Evolutionary conservation across 2,113 vertebrate species (phyloP).

Genomic region (Apus apus): DNA sequence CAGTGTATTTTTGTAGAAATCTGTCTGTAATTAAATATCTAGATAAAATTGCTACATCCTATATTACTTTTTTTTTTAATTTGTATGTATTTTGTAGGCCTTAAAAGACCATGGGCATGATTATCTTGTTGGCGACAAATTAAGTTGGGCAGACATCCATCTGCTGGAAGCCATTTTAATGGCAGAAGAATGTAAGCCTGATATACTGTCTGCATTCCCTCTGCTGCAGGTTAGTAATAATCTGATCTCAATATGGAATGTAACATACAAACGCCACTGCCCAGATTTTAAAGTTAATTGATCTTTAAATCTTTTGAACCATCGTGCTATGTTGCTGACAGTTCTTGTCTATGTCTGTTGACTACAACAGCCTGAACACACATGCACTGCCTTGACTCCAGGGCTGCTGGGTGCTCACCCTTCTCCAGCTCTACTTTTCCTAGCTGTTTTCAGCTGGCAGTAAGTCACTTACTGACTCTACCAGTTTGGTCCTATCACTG

Average conservation of each 20-base stretch:
- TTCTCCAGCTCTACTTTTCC: background rate
- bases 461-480: background rate
- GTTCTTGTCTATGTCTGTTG: background rate
- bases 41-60: background rate
- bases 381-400: background rate
- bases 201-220: conserved; percentile 79
- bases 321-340: background rate
- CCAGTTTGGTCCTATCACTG: background rate
- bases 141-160: conserved; percentile 88
- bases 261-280: background rate
- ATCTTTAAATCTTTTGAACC: background rate
- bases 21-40: background rate
- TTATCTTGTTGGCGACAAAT: conserved; percentile 85
- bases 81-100: conserved; percentile 68
- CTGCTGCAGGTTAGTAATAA: conserved; percentile 59
- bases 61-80: background rate
- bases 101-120: conserved; percentile 73
- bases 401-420: background rate
- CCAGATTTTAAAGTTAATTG: background rate
- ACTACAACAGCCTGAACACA: background rate
- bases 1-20: background rate
- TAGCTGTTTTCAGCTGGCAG: background rate
- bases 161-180: conserved; percentile 86
- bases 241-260: background rate
- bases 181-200: conserved; percentile 81